Percentiles rank a stretch among this genome's conserved stretches.
Evolutionary conservation across 1,140 invertebrate genomes (phyloP).

Genomic region (Ectropis grisescens): DNA sequence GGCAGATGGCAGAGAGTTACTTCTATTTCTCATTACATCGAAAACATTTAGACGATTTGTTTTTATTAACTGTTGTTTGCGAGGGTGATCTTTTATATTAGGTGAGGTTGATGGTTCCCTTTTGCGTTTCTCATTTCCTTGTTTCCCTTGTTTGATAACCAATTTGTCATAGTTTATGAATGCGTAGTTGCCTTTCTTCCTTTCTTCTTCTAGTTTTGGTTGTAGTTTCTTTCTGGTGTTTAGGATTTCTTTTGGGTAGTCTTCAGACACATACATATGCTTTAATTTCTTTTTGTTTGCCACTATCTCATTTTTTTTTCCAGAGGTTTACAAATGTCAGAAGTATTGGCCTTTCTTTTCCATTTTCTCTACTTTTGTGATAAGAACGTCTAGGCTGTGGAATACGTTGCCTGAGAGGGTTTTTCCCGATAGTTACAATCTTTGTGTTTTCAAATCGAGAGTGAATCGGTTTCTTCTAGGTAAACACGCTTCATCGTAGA

Average conservation of each 20-base stretch:
- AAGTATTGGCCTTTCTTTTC: constrained; percentile 14
- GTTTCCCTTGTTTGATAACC: constrained; percentile 13
- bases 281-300: constrained; percentile 15
- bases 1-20: constrained; percentile 8
- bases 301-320: constrained; percentile 16
- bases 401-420: too few relatives aligned
- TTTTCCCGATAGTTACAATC: too few relatives aligned
- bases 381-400: too few relatives aligned
- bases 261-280: constrained; percentile 14
- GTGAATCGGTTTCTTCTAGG: too few relatives aligned
- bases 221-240: constrained; percentile 13
- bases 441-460: too few relatives aligned
- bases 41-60: constrained; percentile 14
- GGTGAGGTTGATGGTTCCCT: constrained; percentile 8
- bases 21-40: constrained; percentile 16
- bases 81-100: constrained; percentile 9
- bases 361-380: too few relatives aligned
- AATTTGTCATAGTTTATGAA: constrained; percentile 22
- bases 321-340: constrained; percentile 12
- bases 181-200: constrained; percentile 20
- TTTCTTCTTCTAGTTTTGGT: constrained; percentile 16
- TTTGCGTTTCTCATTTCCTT: constrained; percentile 13
- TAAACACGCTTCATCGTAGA: too few relatives aligned
- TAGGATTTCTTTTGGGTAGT: constrained; percentile 17
- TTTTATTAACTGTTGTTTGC: constrained; percentile 14